These are phyloP conservation scores for Gymnoscopelus microlampas DNA, from an alignment of 2,797 vertebrate genomes.

Conservation along the genomic window DNA sequence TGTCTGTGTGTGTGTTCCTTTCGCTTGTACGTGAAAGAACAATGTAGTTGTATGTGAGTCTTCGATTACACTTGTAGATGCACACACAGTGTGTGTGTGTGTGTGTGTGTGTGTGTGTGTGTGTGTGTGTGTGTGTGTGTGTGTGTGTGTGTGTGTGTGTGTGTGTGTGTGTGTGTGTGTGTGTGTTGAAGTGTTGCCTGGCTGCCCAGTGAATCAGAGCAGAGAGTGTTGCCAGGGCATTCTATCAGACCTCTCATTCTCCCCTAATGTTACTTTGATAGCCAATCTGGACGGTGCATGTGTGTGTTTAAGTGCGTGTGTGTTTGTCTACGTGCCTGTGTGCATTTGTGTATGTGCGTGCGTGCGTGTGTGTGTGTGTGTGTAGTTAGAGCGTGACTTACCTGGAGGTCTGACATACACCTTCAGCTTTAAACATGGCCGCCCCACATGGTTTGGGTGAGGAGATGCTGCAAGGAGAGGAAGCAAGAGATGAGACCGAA, in stretches of 20 bases:
- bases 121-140: not conserved
- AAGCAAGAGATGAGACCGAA: slow-evolving; percentile 44
- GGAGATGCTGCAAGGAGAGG: slow-evolving; percentile 77
- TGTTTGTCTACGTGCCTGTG: slow-evolving; percentile 12
- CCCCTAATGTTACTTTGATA: slow-evolving; percentile 73
- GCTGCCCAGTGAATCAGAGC: slow-evolving; percentile 74
- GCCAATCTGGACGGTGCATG: slow-evolving; percentile 66
- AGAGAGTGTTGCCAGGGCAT: slow-evolving; percentile 65
- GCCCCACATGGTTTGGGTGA: slow-evolving; percentile 85
- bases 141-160: slow-evolving; percentile 8
- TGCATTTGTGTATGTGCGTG: slow-evolving; percentile 28
- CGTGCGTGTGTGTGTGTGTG: slow-evolving; percentile 27
- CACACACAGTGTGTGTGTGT: slow-evolving; percentile 1
- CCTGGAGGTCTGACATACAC: slow-evolving; percentile 86
- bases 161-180: slow-evolving; percentile 33
- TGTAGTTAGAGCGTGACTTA: slow-evolving; percentile 73
- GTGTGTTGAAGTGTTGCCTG: slow-evolving; percentile 70
- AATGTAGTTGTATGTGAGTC: too few relatives aligned
- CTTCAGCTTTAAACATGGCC: slow-evolving; percentile 85
- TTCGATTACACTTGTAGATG: too few relatives aligned
- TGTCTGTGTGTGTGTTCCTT: not conserved
- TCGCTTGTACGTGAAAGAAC: too few relatives aligned
- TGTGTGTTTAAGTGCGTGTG: slow-evolving; percentile 3
- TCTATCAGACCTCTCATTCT: slow-evolving; percentile 72
- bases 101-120: not conserved